Evolutionary conservation across 1,140 invertebrate genomes (phyloP), one percentile per base, ranked within the genome.

Genomic region (Trypoxylus dichotomus): DNA sequence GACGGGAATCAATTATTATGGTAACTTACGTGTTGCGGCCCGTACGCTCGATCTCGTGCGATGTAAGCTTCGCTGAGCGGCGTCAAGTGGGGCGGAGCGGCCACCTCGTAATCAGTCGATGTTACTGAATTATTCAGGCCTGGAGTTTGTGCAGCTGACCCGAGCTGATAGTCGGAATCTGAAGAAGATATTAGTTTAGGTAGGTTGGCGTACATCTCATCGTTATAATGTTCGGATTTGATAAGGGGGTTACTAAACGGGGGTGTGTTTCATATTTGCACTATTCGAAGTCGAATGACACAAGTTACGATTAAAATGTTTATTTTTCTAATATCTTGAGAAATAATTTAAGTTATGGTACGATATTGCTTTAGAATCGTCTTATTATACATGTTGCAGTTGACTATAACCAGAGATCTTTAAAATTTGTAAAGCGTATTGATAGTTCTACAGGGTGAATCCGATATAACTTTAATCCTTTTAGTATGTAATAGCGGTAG

Each of bases 121-220:
- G 83, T 81, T 76, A 83, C 83, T 80, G 84, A 84, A 84, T 85
- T 86, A 82, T 85, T 85, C 77, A 85, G 78, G 43, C 85, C 84
- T 15, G 89, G 89, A 41, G 89, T 90, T 82, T 90, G 89, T 72
- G 87, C 89, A 75, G 88, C 89, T 78, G 89, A 90, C 74, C 89
- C 89, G 80, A 91, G 85, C 83, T 91, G 90, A 84, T 91, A 91
- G 86, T 91, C 90, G 79, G 90, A 91, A 86, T 91, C 90, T 91
- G 87, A 74, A 81, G 82, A 84, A 84, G 80, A 80, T 75, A 54
- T 47, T 73, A 73, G 37, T 73, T 73, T 73, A 73, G 71, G 71
- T 21, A 73, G 11, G 29, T 21, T 32, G 68, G 10, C 32, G 32
- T 8, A 37, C 43, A 47, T 13, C 11, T 47, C 43, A 3, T 13